These are phyloP conservation scores for Andrena minutula DNA, from an alignment of 2,888 invertebrate species.

Conservation along the genomic window DNA sequence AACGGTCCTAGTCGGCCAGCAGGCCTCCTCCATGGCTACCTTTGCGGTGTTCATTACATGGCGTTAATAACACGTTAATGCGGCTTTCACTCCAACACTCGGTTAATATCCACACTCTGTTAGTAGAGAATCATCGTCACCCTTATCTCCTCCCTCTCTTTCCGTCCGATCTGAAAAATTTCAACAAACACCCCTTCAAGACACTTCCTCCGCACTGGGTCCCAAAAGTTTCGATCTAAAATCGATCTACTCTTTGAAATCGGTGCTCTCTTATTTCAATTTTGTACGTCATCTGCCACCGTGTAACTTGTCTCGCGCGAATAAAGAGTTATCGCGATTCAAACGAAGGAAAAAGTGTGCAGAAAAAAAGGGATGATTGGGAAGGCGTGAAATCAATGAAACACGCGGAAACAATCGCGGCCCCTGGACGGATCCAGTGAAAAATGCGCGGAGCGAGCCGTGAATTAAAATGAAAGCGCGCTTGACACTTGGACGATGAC, in stretches of 20 bases:
- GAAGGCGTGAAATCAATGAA: conserved; percentile 11
- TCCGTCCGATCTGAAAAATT: conserved; percentile 50
- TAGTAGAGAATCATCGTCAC: conserved; percentile 63
- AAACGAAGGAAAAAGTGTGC: neutral
- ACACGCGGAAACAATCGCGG: conserved; percentile 10
- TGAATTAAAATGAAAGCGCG: conserved; percentile 36
- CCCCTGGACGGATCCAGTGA: conserved; percentile 12
- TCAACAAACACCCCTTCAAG: conserved; percentile 10
- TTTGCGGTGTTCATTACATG: conserved; percentile 60
- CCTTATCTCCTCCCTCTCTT: neutral
- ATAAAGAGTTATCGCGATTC: neutral
- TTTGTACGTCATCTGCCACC: no score
- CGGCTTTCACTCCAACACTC: conserved; percentile 60
- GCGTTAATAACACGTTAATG: conserved; percentile 70
- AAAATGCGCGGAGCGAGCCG: conserved; percentile 12
- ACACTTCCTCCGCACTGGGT: neutral
- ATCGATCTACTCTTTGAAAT: neutral
- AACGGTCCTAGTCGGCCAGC: conserved; percentile 25
- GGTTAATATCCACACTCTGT: conserved; percentile 66
- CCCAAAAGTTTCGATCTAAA: neutral
- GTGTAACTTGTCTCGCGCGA: neutral
- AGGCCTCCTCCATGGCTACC: conserved; percentile 56
- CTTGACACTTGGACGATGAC: conserved; percentile 22
- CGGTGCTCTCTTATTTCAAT: no score
- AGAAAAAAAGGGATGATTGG: neutral